phyloP scores from a whole-genome alignment of 2,797 vertebrate genomes.

The Gorsachius magnificus region DNA sequence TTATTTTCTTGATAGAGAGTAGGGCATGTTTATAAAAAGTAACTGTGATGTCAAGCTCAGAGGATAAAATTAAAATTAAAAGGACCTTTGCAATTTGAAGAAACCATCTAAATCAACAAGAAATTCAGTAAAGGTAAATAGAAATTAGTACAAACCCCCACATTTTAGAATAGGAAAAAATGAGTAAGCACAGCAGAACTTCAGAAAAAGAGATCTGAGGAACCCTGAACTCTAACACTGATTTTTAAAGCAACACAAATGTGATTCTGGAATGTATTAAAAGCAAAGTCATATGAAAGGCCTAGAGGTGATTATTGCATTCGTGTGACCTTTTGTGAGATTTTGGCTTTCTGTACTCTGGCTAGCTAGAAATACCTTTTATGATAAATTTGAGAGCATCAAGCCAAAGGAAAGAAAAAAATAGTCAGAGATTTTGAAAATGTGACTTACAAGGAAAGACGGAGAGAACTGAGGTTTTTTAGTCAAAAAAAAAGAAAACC shows the following conservation, averaged over 20 bases:
- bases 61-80: not conserved
- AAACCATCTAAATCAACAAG: not conserved
- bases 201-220: not conserved
- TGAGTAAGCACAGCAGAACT: not conserved
- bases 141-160: not conserved
- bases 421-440: not conserved
- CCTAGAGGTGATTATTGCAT: not conserved
- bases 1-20: not conserved
- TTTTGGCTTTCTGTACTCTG: not conserved
- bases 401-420: not conserved
- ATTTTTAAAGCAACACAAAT: not conserved
- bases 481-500: not conserved
- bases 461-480: accelerated
- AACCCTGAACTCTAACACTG: not conserved
- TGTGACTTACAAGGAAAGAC: not conserved
- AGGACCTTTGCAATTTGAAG: not conserved
- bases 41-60: not conserved
- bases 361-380: not conserved
- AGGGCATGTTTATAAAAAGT: not conserved
- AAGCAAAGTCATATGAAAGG: not conserved
- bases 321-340: not conserved
- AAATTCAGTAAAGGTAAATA: not conserved
- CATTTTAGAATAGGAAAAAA: not conserved
- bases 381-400: not conserved
- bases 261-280: not conserved